A percentile compares a stretch with the other conserved stretches of the same genome.
Conservation (phyloP, 2,797 vertebrate species). For the Crax fasciolata region DNA sequence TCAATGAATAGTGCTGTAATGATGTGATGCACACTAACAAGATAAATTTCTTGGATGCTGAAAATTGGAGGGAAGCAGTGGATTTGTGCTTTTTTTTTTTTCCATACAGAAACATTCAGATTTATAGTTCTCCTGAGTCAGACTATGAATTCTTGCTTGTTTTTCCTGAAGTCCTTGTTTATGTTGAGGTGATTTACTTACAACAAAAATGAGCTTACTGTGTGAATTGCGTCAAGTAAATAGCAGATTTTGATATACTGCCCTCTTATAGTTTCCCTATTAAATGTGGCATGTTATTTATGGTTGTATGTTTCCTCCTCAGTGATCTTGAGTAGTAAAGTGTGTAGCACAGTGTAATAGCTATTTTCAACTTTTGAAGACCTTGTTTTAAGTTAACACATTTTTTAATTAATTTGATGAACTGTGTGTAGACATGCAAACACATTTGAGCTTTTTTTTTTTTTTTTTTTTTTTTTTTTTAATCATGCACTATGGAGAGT, state of each 20-base stretch:
- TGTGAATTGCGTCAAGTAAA: conserved; percentile 55
- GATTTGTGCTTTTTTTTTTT: conserved; percentile 38
- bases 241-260: conserved; percentile 55
- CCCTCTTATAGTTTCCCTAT: conserved; percentile 59
- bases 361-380: conserved; percentile 51
- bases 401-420: not conserved
- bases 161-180: conserved; percentile 69
- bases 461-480: too few species aligned
- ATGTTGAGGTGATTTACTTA: conserved; percentile 72
- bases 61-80: conserved; percentile 63
- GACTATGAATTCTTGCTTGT: conserved; percentile 71
- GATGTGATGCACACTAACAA: conserved; percentile 33
- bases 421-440: not conserved
- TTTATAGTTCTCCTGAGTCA: conserved; percentile 69
- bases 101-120: conserved; percentile 64
- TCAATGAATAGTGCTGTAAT: conserved; percentile 42
- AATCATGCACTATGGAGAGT: too few species aligned
- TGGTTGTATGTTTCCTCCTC: conserved; percentile 40
- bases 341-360: not conserved
- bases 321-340: conserved; percentile 55
- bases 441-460: not conserved
- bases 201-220: conserved; percentile 63
- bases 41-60: conserved; percentile 63
- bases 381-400: conserved; percentile 27
- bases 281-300: conserved; percentile 67